Evolutionary conservation across 2,797 vertebrate genomes (phyloP).

Genomic region (Dicrostonyx torquatus): DNA sequence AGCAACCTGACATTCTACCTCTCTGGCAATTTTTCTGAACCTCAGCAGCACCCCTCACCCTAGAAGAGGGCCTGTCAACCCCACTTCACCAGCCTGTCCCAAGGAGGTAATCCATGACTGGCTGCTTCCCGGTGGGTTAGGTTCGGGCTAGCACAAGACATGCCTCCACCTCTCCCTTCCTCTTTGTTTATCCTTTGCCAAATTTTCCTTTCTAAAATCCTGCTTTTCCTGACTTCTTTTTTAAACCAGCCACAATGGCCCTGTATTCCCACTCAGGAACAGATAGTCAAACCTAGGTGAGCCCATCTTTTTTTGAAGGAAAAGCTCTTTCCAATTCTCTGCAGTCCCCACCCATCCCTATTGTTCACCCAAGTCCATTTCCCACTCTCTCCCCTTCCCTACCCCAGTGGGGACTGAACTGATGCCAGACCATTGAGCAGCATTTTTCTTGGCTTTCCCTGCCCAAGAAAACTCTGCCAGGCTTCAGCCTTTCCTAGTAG

Average conservation of each 20-base stretch:
- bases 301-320: rapidly evolving
- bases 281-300: rapidly evolving
- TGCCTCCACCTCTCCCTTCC: background rate
- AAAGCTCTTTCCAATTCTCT: background rate
- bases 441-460: background rate
- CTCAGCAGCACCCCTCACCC: background rate
- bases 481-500: background rate
- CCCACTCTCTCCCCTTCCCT: background rate
- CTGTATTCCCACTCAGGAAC: background rate
- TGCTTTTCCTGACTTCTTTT: background rate
- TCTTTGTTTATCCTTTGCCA: background rate
- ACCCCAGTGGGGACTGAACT: background rate
- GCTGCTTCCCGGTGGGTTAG: background rate
- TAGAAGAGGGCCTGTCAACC: rapidly evolving
- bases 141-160: background rate
- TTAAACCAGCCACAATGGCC: background rate
- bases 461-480: slow-evolving; percentile 5
- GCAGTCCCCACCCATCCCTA: background rate
- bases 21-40: background rate
- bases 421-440: background rate
- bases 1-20: rapidly evolving
- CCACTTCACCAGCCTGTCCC: background rate
- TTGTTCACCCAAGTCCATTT: background rate
- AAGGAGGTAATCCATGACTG: rapidly evolving
- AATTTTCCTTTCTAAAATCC: background rate